Evolutionary conservation across 2,888 invertebrate species (phyloP).

Genomic region (Pristionchus arcanus): DNA sequence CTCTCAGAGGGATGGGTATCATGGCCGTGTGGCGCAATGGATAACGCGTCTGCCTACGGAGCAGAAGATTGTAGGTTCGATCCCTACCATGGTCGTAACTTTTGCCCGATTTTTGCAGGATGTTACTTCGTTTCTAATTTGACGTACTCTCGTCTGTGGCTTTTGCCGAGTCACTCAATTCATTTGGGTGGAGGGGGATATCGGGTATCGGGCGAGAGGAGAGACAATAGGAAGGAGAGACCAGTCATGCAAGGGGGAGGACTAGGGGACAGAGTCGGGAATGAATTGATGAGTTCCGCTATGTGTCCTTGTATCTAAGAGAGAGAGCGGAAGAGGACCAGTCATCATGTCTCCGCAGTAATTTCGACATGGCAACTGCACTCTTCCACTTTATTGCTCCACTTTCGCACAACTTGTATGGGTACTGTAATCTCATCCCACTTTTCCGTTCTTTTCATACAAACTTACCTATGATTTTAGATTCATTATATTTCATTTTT

Average conservation of each 20-base stretch:
- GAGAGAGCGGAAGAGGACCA: conserved; percentile 45
- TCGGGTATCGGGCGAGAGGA: conserved; percentile 23
- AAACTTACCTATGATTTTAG: too few relatives aligned
- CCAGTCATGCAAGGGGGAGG: conserved; percentile 41
- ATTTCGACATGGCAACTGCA: conserved; percentile 4
- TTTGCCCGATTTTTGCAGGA: conserved; percentile 20
- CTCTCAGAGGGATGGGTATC: background rate
- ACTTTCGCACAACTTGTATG: background rate
- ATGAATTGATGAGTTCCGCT: conserved; percentile 51
- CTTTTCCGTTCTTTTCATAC: background rate
- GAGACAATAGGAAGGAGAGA: conserved; percentile 42
- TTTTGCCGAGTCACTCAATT: conserved; percentile 46
- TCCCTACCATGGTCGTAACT: conserved; percentile 54
- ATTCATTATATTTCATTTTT: too few relatives aligned
- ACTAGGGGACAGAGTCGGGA: background rate
- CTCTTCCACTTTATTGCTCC: conserved; percentile 27
- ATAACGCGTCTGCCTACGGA: conserved; percentile 80
- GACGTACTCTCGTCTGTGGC: conserved; percentile 7
- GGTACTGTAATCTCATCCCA: background rate
- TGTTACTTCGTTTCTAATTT: conserved; percentile 24
- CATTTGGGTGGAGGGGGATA: conserved; percentile 24
- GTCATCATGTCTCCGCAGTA: conserved; percentile 20
- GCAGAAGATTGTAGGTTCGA: conserved; percentile 80
- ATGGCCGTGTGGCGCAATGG: conserved; percentile 72
- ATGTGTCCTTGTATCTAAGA: conserved; percentile 42